phyloP scores from a whole-genome alignment of 1,140 invertebrate genomes.

The Anoplophora glabripennis region DNA sequence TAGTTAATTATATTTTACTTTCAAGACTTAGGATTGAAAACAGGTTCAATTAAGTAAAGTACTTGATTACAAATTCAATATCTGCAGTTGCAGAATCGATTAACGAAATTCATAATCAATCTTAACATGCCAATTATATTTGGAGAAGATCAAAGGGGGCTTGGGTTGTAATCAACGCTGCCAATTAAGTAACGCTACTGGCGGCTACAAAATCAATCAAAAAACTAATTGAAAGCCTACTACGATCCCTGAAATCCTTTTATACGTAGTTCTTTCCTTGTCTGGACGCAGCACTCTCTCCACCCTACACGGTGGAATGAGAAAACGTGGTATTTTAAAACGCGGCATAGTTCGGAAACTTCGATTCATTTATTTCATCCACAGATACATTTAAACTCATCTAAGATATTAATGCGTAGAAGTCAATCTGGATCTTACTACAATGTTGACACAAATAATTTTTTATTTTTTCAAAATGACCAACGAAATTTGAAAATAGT shows the following conservation, averaged over 20 bases:
- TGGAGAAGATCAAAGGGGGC: constrained; percentile 45
- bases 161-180: constrained; percentile 47
- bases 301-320: constrained; percentile 6
- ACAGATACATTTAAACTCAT: no score
- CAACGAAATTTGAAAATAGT: no score
- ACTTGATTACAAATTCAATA: constrained; percentile 41
- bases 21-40: constrained; percentile 15
- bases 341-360: no score
- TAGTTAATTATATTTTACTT: constrained; percentile 20
- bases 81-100: constrained; percentile 34
- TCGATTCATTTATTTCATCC: no score
- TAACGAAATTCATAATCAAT: constrained; percentile 47
- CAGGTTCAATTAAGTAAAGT: constrained; percentile 34
- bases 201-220: constrained; percentile 48
- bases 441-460: no score
- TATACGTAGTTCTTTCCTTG: constrained; percentile 24
- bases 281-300: background rate
- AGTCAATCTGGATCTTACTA: no score
- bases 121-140: constrained; percentile 47
- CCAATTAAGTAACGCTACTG: constrained; percentile 47
- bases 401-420: no score
- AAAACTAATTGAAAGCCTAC: constrained; percentile 49
- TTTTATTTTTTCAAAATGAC: no score
- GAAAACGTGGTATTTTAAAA: background rate
- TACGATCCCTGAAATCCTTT: constrained; percentile 42